phyloP scores from a whole-genome alignment of 2,888 invertebrate genomes.

The Hartigia nigra region DNA sequence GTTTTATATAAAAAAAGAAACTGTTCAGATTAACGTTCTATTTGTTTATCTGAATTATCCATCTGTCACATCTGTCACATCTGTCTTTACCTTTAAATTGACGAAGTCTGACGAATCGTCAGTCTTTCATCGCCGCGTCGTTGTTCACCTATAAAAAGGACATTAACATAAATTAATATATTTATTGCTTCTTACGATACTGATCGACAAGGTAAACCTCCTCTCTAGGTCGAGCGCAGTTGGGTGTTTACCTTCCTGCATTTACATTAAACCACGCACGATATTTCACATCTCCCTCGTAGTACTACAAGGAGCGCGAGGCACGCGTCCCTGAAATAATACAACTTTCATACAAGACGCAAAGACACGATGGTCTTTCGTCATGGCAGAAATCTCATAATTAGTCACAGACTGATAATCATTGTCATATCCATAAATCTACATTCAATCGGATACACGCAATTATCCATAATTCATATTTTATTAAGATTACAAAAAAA shows the following conservation, averaged over 20 bases:
- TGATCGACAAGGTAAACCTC: constrained; percentile 6
- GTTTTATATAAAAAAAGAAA: too few relatives aligned
- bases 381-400: not conserved
- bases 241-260: not conserved
- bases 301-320: not conserved
- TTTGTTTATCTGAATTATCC: not conserved
- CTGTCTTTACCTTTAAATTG: not conserved
- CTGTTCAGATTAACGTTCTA: not conserved
- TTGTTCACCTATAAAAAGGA: not conserved
- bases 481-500: too few relatives aligned
- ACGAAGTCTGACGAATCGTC: too few relatives aligned
- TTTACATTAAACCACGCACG: not conserved
- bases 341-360: not conserved
- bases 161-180: not conserved
- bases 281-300: not conserved
- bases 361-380: not conserved
- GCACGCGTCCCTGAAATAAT: not conserved
- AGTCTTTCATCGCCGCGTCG: too few relatives aligned
- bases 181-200: too few relatives aligned
- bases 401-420: not conserved
- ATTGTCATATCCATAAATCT: not conserved
- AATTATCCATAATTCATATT: not conserved
- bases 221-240: not conserved
- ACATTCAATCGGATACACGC: not conserved
- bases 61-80: too few relatives aligned